Base-by-base conservation (phyloP, 2,113 vertebrate genomes). In the Tiliqua scincoides region DNA sequence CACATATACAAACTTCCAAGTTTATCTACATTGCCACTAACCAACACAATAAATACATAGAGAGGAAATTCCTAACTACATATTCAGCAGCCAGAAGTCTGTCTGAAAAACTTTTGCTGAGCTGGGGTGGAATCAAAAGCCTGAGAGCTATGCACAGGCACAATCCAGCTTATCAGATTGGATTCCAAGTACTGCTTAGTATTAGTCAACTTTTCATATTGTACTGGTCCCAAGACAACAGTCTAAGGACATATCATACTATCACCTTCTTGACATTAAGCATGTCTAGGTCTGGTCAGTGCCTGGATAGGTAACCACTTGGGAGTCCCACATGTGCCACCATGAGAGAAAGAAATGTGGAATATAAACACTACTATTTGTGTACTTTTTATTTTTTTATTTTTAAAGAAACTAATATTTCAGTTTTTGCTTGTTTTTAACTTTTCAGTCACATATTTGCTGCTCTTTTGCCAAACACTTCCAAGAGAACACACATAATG, bases 81-180 rank as follows among this genome's bases (percentile, higher is more conserved):
- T 67, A 7, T 73, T 25, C 25, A 37, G 1, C 4, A 9, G 20
- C 23, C 8, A 4, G 20, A 70, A 82, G 54, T 32, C 8, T 40
- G 6, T 15, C n/a, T 37, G 17, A 27, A 37, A 83, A 73, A 30
- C 17, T 9, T 32, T 30, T 76, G 27, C 14, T n/a, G 52, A 57
- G 4, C n/a, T 6, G 18, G 6, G 1, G 14, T 27, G 30, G 40
- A 1, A 5, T 54, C 11, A n/a, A 23, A 8, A 3, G 43, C 8
- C 12, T 37, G 35, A 17, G 37, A 21, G 12, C 27, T 81, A 54
- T 21, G 40, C 18, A 65, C 1, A 32, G 40, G 17, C 1, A 32
- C 27, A 57, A 12, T 12, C 54, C 17, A 17, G 17, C 54, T 57
- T 57, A 57, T 12, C 54, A 57, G 54, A 57, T 17, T 57, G 11